Evolutionary conservation across 30 jellyfish, hydroid and myxozoan genomes (phyloP).

Genomic region (Aurelia aurita complex sp. Pacific): DNA sequence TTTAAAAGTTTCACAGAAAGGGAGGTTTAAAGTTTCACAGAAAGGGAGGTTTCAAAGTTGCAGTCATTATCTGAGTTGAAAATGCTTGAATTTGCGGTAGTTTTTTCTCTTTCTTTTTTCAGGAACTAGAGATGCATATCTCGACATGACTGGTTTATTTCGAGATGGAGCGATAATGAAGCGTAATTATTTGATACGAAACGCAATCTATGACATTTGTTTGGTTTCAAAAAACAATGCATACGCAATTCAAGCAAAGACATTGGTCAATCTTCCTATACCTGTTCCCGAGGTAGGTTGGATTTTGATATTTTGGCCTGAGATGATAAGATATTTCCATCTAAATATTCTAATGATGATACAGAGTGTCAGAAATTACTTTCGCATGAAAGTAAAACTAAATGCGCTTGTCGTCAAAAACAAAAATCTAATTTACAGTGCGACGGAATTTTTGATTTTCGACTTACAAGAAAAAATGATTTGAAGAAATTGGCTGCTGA

Average conservation of each 20-base stretch:
- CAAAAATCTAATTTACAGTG: no score
- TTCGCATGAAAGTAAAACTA: no score
- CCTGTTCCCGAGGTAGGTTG: constrained; percentile 68
- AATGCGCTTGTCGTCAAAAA: no score
- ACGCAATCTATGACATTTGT: constrained; percentile 62
- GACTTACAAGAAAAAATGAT: no score
- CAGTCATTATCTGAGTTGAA: background rate
- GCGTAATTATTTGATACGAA: constrained; percentile 65
- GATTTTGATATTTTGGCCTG: background rate
- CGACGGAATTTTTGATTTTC: no score
- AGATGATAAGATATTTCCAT: no score
- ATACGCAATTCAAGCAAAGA: constrained; percentile 67
- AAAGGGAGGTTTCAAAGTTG: background rate
- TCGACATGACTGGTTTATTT: constrained; percentile 78
- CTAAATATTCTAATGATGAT: no score
- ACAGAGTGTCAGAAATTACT: no score
- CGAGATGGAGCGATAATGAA: constrained; percentile 74
- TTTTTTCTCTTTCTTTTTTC: background rate
- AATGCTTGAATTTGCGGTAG: background rate
- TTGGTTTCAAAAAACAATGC: constrained; percentile 64
- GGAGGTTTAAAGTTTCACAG: no score
- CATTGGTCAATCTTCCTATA: constrained; percentile 61
- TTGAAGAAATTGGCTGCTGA: no score
- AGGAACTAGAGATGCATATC: constrained; percentile 53
- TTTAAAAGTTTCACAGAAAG: no score